phyloP scores from a whole-genome alignment of 2,797 vertebrate genomes.

The Argyrosomus regius region DNA sequence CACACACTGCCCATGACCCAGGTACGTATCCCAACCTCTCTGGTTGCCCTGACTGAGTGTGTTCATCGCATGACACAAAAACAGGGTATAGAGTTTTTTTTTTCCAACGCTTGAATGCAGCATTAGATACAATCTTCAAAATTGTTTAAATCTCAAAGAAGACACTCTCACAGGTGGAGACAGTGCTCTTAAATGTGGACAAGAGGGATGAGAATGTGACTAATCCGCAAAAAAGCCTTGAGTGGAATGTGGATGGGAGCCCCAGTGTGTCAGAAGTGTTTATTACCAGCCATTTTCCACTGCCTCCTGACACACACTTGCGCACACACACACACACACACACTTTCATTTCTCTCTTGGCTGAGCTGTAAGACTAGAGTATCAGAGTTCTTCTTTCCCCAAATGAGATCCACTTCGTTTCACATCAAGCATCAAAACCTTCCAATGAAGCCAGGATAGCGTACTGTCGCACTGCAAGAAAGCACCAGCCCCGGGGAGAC shows the following conservation, averaged over 20 bases:
- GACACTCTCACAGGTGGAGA: slow-evolving; percentile 40
- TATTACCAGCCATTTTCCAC: slow-evolving; percentile 79
- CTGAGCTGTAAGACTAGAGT: slow-evolving; percentile 74
- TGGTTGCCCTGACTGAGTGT: neutral
- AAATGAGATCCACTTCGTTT: slow-evolving; percentile 81
- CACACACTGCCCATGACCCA: neutral
- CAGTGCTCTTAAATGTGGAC: slow-evolving; percentile 47
- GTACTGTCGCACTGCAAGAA: slow-evolving; percentile 42
- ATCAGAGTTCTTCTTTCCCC: slow-evolving; percentile 72
- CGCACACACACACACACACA: slow-evolving; percentile 36
- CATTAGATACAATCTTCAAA: slow-evolving; percentile 22
- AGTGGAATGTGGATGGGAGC: slow-evolving; percentile 72
- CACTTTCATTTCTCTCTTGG: slow-evolving; percentile 79
- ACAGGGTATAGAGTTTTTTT: too few species aligned
- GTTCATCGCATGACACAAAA: neutral
- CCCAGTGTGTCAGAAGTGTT: slow-evolving; percentile 75
- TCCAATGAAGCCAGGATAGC: slow-evolving; percentile 71
- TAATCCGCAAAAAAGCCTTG: slow-evolving; percentile 59
- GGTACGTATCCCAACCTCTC: neutral
- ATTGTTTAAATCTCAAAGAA: slow-evolving; percentile 33
- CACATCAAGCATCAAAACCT: slow-evolving; percentile 79
- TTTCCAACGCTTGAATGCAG: too few species aligned
- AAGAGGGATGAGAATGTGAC: slow-evolving; percentile 52
- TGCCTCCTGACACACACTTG: slow-evolving; percentile 54
- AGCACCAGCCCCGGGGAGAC: slow-evolving; percentile 57